Conservation (phyloP, 64 coral and sea anemone species). For the Pocillopora damicornis region DNA sequence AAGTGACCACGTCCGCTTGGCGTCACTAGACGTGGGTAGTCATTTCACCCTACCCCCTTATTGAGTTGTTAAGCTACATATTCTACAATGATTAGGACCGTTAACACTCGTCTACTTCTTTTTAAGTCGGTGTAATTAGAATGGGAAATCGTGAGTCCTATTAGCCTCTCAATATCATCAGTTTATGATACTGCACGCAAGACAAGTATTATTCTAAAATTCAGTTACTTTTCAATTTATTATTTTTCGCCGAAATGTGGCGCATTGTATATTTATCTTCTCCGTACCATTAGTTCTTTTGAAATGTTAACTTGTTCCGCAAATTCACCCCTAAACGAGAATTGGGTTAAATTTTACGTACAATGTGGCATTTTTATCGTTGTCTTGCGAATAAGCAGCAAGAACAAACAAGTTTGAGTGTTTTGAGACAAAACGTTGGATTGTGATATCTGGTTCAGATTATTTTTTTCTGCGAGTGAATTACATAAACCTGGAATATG, state of each 20-base stretch:
- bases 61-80: not conserved
- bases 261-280: not conserved
- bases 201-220: not conserved
- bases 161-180: too few species aligned
- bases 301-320: not conserved
- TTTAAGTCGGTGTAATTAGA: too few species aligned
- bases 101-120: too few species aligned
- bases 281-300: not conserved
- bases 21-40: too few species aligned
- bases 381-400: not conserved
- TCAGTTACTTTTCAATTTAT: not conserved
- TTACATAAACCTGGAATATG: not conserved
- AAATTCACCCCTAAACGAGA: not conserved
- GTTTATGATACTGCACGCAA: not conserved
- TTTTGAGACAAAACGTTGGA: slow-evolving; percentile 38
- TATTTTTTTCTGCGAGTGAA: not conserved
- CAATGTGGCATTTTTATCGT: not conserved
- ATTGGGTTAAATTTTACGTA: not conserved
- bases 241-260: not conserved
- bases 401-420: not conserved
- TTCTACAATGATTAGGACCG: not conserved
- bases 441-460: slow-evolving; percentile 22
- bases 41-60: not conserved
- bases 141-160: too few species aligned
- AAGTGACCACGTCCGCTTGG: not conserved